Evolutionary conservation across 1,140 invertebrate genomes (phyloP).

Genomic region (Zaprionus ghesquierei): DNA sequence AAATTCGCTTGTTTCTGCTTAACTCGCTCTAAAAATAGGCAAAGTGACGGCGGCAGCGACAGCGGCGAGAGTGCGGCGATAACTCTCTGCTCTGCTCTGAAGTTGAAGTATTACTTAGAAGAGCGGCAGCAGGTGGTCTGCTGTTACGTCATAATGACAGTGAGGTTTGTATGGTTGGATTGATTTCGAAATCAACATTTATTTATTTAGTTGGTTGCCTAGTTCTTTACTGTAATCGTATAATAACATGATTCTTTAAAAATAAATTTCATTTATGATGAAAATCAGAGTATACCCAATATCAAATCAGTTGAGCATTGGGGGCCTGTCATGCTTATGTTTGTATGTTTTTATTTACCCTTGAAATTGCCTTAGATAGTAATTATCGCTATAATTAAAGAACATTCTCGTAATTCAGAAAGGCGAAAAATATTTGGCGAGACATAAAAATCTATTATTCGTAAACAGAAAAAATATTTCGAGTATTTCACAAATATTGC

Average conservation of each 20-base stretch:
- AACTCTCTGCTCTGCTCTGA: constrained; percentile 18
- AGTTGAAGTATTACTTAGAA: constrained; percentile 23
- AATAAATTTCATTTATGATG: not conserved
- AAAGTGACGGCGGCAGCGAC: constrained; percentile 31
- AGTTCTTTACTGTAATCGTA: not conserved
- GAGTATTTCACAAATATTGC: not conserved
- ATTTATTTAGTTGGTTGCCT: not conserved
- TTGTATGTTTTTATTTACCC: not conserved
- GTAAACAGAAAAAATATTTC: not conserved
- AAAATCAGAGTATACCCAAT: not conserved
- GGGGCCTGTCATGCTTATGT: not conserved
- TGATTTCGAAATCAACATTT: not conserved
- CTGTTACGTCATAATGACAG: constrained; percentile 1
- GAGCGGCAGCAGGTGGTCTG: constrained; percentile 1
- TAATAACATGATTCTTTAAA: not conserved
- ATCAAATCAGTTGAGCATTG: not conserved
- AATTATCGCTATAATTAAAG: not conserved
- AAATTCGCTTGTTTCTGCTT: constrained; percentile 24
- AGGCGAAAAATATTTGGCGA: not conserved
- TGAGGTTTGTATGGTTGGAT: not conserved
- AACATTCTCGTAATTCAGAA: not conserved
- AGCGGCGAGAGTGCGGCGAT: constrained; percentile 4
- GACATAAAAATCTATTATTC: not conserved
- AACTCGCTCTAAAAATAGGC: constrained; percentile 58
- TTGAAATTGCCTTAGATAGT: not conserved